phyloP scores from a whole-genome alignment of 2,888 invertebrate species.

The Pilophorus perplexus region DNA sequence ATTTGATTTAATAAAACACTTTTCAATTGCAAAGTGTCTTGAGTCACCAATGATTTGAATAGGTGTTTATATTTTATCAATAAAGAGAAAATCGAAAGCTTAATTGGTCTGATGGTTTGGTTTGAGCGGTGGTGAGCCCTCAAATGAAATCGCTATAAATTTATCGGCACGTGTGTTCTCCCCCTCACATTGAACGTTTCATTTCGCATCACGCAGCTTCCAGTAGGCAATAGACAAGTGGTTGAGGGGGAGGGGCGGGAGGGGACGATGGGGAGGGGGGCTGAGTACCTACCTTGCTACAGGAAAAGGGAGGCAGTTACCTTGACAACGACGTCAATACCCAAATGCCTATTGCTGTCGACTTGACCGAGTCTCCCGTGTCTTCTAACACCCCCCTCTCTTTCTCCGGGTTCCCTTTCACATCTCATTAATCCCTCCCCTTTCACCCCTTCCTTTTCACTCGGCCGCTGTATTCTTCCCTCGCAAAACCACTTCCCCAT shows the following conservation, averaged over 20 bases:
- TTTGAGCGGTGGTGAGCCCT: too few species aligned
- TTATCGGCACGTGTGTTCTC: too few species aligned
- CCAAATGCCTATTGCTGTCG: slow-evolving; percentile 30
- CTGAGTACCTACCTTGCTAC: not conserved
- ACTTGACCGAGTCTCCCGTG: slow-evolving; percentile 28
- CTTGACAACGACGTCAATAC: slow-evolving; percentile 38
- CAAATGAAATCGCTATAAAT: too few species aligned
- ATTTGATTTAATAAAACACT: too few species aligned
- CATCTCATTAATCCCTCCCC: not conserved
- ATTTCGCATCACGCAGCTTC: too few species aligned
- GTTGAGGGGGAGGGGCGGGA: not conserved
- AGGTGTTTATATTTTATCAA: too few species aligned
- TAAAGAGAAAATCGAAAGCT: too few species aligned
- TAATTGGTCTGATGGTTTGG: too few species aligned
- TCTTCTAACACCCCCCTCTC: not conserved
- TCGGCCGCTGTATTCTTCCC: not conserved
- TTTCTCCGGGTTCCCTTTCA: not conserved
- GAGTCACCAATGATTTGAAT: too few species aligned
- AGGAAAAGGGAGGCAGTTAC: slow-evolving; percentile 35
- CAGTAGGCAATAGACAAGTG: too few species aligned
- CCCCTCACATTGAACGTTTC: too few species aligned
- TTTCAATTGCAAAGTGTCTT: too few species aligned
- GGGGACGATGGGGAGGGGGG: not conserved
- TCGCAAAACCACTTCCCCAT: not conserved
- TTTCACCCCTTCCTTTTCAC: not conserved